Evolutionary conservation across 2,797 vertebrate species (phyloP), one percentile per base, ranked within the genome.

Genomic region (Aythya fuligula): DNA sequence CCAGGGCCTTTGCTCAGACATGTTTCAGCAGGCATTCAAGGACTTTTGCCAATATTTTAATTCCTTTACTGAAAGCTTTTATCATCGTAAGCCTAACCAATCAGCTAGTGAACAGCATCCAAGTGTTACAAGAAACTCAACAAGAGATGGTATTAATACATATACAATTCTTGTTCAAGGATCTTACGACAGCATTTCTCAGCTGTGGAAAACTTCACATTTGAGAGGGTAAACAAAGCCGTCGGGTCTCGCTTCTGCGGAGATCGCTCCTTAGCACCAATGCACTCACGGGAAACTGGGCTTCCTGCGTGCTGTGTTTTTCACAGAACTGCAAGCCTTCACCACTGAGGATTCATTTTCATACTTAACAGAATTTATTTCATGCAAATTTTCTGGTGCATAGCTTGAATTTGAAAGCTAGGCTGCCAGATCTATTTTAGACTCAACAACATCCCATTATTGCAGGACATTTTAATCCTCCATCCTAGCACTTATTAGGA

Each of bases 11-110:
- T 92, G 85, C 76, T 91, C 82, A 81, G 87, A 77, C 94, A 9
- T 65, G 87, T 91, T 93, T 45, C 93, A 94, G 93, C 89, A 90
- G 71, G 93, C 89, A 73, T 64, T 90, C 17, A 1, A 73, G 89
- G 89, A 80, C 47, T 88, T 43, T 32, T 91, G 94, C 94, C 93
- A 96, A 19, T 70, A 64, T 64, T 93, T 90, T 30, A 94, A 95
- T 94, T 84, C 94, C 82, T 90, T 94, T 78, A 89, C 32, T 96
- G 76, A 95, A 93, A 86, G 70, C 56, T 84, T 84, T 79, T 71
- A 83, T 54, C 4, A 11, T 87, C 30, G 20, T 69, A 78, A 94
- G 62, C 53, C 45, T 30, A 80, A 69, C 38, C 58, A 61, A 47
- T 15, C 69, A 72, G 78, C 64, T 53, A 71, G 57, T 11, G 51